phyloP scores from a whole-genome alignment of 2,888 invertebrate genomes.

The Diploptera punctata region DNA sequence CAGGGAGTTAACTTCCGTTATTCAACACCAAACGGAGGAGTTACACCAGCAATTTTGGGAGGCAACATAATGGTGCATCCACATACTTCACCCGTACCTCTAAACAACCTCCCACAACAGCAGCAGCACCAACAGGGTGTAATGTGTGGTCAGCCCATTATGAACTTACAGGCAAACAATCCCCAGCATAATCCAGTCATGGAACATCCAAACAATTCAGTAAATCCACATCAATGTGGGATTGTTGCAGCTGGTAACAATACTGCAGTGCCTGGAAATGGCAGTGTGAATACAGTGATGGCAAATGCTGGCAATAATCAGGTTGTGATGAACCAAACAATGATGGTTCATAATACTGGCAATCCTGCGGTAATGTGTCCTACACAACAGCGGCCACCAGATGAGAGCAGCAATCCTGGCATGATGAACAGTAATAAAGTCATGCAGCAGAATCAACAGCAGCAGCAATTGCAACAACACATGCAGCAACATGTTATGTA shows the following conservation, averaged over 20 bases:
- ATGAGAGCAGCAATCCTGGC: background rate
- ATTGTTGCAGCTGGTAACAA: background rate
- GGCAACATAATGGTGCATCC: constrained; percentile 20
- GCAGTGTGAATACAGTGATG: background rate
- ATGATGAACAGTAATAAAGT: background rate
- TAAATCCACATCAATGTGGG: background rate
- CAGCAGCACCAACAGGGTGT: constrained; percentile 45
- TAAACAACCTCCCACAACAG: constrained; percentile 44
- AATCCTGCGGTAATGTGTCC: background rate
- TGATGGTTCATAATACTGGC: background rate
- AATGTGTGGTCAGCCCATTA: background rate
- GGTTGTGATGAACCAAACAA: too few relatives aligned
- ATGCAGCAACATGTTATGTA: constrained; percentile 43
- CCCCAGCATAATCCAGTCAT: background rate
- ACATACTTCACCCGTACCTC: constrained; percentile 16
- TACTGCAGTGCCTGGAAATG: background rate
- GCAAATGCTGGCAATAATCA: background rate
- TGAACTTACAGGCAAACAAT: background rate
- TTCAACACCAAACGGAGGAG: constrained; percentile 14
- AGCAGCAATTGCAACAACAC: constrained; percentile 37
- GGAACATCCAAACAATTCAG: background rate
- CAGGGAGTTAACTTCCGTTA: constrained; percentile 47
- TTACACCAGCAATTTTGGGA: constrained; percentile 6
- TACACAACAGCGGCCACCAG: too few relatives aligned
- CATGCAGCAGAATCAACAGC: constrained; percentile 46